These are phyloP conservation scores for Chroicocephalus ridibundus DNA, from an alignment of 2,113 vertebrate species.

Conservation along the genomic window DNA sequence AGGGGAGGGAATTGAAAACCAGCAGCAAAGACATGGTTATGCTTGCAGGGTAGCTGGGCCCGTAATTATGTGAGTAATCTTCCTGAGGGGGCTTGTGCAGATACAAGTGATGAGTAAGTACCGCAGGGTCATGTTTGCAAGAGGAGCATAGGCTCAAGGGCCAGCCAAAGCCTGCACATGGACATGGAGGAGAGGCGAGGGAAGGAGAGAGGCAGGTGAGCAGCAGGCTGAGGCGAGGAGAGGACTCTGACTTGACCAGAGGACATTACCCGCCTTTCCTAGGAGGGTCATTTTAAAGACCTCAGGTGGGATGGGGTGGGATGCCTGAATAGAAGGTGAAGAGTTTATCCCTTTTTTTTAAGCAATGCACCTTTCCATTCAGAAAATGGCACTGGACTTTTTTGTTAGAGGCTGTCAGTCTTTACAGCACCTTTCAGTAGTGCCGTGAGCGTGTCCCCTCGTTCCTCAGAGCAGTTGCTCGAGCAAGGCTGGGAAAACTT, in stretches of 20 bases:
- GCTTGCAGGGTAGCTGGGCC: neutral
- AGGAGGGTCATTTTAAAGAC: neutral
- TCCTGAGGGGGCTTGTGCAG: neutral
- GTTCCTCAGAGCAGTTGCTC: rapidly evolving
- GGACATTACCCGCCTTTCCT: neutral
- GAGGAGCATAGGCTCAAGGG: neutral
- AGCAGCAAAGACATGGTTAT: neutral
- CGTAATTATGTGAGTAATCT: neutral
- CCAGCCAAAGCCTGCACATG: neutral
- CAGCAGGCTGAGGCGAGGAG: neutral
- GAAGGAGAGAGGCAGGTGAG: neutral
- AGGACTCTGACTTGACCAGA: neutral
- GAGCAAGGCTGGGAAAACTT: neutral
- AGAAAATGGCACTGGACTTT: neutral
- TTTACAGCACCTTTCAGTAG: neutral
- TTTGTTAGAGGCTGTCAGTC: neutral
- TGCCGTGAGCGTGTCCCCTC: neutral
- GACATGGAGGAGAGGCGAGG: neutral
- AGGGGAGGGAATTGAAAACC: neutral
- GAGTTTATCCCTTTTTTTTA: neutral
- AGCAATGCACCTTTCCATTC: neutral
- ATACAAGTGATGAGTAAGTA: neutral
- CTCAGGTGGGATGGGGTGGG: no score
- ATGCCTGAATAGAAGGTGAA: neutral
- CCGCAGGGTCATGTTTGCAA: neutral